phyloP scores from a whole-genome alignment of 2,113 vertebrate species.

The Craseonycteris thonglongyai region DNA sequence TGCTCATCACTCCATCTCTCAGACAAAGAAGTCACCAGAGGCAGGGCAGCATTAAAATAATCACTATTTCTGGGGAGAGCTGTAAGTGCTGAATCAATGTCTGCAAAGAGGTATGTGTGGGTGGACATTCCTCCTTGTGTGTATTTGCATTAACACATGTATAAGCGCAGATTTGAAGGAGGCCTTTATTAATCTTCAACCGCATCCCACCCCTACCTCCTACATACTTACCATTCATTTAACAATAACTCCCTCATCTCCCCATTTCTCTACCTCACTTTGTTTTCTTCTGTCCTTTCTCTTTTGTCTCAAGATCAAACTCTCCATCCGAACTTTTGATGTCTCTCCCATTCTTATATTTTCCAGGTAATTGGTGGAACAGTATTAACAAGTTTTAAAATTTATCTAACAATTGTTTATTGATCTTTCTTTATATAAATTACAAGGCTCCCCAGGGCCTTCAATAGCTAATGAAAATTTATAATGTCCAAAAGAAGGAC shows the following conservation, averaged over 20 bases:
- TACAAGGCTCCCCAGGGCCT: background rate
- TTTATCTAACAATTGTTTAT: background rate
- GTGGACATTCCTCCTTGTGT: background rate
- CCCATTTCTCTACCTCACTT: background rate
- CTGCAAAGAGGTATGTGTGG: accelerated
- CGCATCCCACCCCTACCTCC: background rate
- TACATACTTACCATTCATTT: background rate
- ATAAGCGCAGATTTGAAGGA: background rate
- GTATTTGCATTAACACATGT: background rate
- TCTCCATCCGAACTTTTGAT: background rate
- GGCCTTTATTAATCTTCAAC: background rate
- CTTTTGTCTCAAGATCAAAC: background rate
- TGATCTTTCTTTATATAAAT: background rate
- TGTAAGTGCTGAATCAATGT: background rate
- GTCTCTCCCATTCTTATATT: background rate
- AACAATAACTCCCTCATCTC: background rate
- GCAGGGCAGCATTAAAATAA: background rate
- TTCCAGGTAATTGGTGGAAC: background rate
- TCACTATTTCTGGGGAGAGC: background rate
- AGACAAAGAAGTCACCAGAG: background rate
- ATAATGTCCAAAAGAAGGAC: background rate
- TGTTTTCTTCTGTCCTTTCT: background rate
- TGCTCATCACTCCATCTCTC: background rate
- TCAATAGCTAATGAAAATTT: background rate
- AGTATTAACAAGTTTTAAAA: background rate